These are phyloP conservation scores for Hemicrepidius hirtus DNA, from an alignment of 2,888 invertebrate genomes.

Conservation along the genomic window DNA sequence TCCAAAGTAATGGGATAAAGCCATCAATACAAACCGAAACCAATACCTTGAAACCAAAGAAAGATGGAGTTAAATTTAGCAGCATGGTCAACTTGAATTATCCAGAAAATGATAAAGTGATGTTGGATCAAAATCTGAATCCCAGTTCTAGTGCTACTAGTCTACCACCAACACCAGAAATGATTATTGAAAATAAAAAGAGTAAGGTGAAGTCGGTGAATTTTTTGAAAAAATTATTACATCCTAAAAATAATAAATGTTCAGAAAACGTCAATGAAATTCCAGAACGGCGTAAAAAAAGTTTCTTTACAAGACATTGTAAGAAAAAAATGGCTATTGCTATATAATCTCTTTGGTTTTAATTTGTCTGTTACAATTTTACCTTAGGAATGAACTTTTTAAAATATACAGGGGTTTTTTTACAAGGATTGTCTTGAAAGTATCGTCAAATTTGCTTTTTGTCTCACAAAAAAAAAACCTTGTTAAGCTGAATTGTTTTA, in stretches of 20 bases:
- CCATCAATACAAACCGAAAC: neutral
- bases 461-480: no score
- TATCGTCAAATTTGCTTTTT: no score
- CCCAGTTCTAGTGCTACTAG: conserved; percentile 59
- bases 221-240: conserved; percentile 56
- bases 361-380: no score
- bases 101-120: conserved; percentile 51
- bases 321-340: conserved; percentile 51
- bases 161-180: conserved; percentile 51
- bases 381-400: no score
- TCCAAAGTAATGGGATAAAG: neutral
- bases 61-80: conserved; percentile 60
- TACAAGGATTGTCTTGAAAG: no score
- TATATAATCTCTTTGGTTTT: no score
- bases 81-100: conserved; percentile 60
- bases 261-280: conserved; percentile 36
- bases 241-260: conserved; percentile 44
- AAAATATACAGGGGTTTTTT: no score
- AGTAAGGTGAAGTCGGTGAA: conserved; percentile 54
- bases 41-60: conserved; percentile 53
- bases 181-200: conserved; percentile 55
- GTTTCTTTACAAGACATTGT: conserved; percentile 35
- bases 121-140: conserved; percentile 56
- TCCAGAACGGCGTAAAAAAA: conserved; percentile 51
- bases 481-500: no score